Conservation (phyloP, 2,113 vertebrate species). For the Cyanocitta stelleri region DNA sequence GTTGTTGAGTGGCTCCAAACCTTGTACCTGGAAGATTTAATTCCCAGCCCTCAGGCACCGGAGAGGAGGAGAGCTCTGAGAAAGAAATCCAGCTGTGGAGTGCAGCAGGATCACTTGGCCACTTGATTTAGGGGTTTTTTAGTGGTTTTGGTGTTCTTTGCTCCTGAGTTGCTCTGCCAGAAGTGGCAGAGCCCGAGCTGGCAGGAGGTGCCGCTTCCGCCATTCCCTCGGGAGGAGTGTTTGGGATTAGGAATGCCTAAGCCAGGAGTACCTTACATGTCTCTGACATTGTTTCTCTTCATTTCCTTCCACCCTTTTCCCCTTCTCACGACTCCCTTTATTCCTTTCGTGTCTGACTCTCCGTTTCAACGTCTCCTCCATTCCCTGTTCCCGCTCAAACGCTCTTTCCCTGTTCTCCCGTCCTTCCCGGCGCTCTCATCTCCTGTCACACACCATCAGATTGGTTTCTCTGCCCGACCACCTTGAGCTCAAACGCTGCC, state of each 20-base stretch:
- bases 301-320: background rate
- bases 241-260: background rate
- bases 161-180: background rate
- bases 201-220: background rate
- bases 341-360: background rate
- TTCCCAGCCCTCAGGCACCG: background rate
- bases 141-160: background rate
- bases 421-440: background rate
- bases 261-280: background rate
- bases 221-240: background rate
- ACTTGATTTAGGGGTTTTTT: background rate
- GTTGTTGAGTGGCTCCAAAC: background rate
- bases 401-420: background rate
- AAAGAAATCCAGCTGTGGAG: background rate
- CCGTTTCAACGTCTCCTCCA: fast-evolving
- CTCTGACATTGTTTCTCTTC: slow-evolving; percentile 44
- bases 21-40: background rate
- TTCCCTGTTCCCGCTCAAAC: background rate
- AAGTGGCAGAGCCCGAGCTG: background rate
- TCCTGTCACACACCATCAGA: background rate
- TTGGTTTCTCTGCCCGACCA: slow-evolving; percentile 38
- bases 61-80: background rate
- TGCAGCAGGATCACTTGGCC: background rate
- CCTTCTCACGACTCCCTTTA: background rate
- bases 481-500: slow-evolving; percentile 40